Conservation (phyloP, 2,797 vertebrate species). For the Tadarida brasiliensis region DNA sequence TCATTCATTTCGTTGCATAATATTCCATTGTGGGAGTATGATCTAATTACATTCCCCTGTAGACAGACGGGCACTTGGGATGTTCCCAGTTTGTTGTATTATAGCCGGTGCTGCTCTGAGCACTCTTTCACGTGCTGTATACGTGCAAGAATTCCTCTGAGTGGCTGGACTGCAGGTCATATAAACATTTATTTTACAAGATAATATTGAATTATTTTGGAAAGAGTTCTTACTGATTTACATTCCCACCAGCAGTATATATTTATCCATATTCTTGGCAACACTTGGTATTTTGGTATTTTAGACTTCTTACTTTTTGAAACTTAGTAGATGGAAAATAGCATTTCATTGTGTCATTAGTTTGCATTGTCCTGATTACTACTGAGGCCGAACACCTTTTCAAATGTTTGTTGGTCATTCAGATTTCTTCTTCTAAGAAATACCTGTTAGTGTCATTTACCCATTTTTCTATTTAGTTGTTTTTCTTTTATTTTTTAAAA, state of each 20-base stretch:
- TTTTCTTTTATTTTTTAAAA: neutral
- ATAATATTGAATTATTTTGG: neutral
- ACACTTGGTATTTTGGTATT: neutral
- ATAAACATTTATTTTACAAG: neutral
- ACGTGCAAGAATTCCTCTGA: neutral
- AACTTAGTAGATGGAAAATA: constrained; percentile 21
- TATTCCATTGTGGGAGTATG: neutral
- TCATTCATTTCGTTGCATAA: neutral
- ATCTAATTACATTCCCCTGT: neutral
- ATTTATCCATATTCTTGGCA: neutral
- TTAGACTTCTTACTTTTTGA: neutral
- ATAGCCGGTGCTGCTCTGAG: neutral
- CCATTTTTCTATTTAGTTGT: neutral
- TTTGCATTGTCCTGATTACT: neutral
- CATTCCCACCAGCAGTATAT: neutral
- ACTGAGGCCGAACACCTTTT: neutral
- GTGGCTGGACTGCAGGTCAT: neutral
- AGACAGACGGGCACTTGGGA: neutral
- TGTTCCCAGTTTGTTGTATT: neutral
- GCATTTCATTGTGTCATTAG: neutral
- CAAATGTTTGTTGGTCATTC: neutral
- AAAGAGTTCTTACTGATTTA: neutral
- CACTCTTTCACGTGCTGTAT: neutral
- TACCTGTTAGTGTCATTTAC: neutral
- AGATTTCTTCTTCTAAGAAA: neutral